A percentile compares a stretch with the other conserved stretches of the same genome.
Conservation (phyloP, 2,888 invertebrate species). For the Pseudeuparius sepicola region DNA sequence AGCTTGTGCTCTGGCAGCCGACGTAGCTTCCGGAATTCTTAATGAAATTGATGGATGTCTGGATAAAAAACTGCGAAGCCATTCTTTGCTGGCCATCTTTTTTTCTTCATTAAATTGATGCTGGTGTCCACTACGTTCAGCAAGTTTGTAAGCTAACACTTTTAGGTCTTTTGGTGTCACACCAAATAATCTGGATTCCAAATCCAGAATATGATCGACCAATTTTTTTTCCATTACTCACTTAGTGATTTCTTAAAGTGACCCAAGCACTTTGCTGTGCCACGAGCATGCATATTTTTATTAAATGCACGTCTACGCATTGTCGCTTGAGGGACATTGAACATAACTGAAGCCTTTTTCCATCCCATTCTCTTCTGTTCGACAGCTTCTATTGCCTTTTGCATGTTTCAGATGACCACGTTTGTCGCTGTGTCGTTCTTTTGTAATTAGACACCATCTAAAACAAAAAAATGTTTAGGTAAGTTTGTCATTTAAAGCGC, state of each 20-base stretch:
- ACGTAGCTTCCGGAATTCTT: slow-evolving; percentile 11
- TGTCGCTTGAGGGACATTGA: slow-evolving; percentile 6
- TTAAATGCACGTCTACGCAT: slow-evolving; percentile 3
- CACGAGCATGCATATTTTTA: slow-evolving; percentile 9
- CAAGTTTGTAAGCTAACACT: slow-evolving; percentile 2
- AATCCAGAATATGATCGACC: slow-evolving; percentile 7
- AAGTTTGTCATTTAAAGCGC: too few relatives aligned
- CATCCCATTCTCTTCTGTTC: slow-evolving; percentile 9
- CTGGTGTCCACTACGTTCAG: neutral
- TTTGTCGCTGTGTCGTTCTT: neutral
- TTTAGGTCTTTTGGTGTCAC: slow-evolving; percentile 3
- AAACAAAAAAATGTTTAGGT: slow-evolving; percentile 1
- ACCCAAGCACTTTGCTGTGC: slow-evolving; percentile 1
- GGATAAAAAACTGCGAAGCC: slow-evolving; percentile 3
- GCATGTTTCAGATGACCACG: slow-evolving; percentile 6
- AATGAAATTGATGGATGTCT: slow-evolving; percentile 6
- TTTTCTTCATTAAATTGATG: slow-evolving; percentile 1
- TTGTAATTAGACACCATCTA: slow-evolving; percentile 1
- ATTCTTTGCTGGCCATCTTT: slow-evolving; percentile 10
- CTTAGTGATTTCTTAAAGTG: neutral
- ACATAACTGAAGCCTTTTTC: neutral
- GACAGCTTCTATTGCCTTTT: slow-evolving; percentile 7
- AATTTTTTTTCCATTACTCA: slow-evolving; percentile 2
- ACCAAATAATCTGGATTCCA: slow-evolving; percentile 8
- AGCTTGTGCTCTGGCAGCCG: slow-evolving; percentile 7